A percentile compares a stretch with the other conserved stretches of the same genome.
These are phyloP conservation scores for Nomada flava DNA, from an alignment of 2,888 invertebrate genomes.

Conservation along the genomic window DNA sequence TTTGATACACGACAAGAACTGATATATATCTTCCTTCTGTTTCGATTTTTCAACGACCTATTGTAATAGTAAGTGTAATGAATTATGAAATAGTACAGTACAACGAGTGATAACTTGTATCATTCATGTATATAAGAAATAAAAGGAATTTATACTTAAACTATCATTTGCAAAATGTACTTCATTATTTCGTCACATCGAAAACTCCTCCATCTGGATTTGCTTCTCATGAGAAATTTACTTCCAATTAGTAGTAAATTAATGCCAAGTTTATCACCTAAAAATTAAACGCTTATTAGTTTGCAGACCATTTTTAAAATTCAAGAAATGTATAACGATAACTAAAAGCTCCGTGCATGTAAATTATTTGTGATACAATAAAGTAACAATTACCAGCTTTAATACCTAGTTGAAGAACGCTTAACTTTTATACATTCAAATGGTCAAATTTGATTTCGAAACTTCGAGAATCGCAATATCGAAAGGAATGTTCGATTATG, in stretches of 20 bases:
- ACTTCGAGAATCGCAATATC: constrained; percentile 1
- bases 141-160: constrained; percentile 5
- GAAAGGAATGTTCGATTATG: neutral
- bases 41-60: neutral
- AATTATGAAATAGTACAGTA: neutral
- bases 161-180: neutral
- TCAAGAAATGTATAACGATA: too few species aligned
- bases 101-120: neutral
- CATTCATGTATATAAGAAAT: constrained; percentile 31
- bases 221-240: too few species aligned
- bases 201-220: too few species aligned
- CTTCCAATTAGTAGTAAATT: too few species aligned
- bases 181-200: neutral
- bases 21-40: neutral
- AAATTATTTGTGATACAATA: too few species aligned
- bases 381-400: too few species aligned
- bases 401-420: too few species aligned
- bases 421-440: too few species aligned
- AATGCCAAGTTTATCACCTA: too few species aligned
- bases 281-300: too few species aligned
- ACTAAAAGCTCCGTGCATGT: too few species aligned
- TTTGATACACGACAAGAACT: neutral
- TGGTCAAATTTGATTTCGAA: neutral
- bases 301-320: too few species aligned
- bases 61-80: constrained; percentile 5